Evolutionary conservation across 2,797 vertebrate species (phyloP).

Genomic region (Threskiornis aethiopicus): DNA sequence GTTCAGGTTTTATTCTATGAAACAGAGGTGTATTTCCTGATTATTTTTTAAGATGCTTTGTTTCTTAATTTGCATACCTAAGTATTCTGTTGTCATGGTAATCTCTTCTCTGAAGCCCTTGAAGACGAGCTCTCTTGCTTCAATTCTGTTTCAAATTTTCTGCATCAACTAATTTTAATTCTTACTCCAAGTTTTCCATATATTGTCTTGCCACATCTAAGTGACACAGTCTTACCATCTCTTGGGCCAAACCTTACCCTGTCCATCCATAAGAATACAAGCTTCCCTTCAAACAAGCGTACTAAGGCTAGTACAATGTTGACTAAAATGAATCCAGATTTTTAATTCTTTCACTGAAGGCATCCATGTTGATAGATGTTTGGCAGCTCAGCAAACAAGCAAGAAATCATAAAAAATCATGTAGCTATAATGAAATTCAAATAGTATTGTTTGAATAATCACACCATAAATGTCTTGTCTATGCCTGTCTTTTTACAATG

Average conservation of each 20-base stretch:
- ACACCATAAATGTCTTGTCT: neutral
- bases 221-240: neutral
- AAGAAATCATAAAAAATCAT: neutral
- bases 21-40: slow-evolving; percentile 61
- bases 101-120: slow-evolving; percentile 69
- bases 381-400: neutral
- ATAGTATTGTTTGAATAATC: neutral
- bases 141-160: slow-evolving; percentile 55
- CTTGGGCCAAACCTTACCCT: neutral
- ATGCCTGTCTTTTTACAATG: neutral
- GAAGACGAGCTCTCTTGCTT: slow-evolving; percentile 63
- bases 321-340: neutral
- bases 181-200: neutral
- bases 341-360: neutral
- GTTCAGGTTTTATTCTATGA: slow-evolving; percentile 40
- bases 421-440: neutral
- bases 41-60: slow-evolving; percentile 67
- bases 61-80: slow-evolving; percentile 76
- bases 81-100: slow-evolving; percentile 79
- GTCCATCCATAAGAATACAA: neutral
- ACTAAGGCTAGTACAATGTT: neutral
- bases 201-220: neutral
- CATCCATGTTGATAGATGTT: neutral
- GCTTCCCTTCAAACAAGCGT: neutral
- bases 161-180: slow-evolving; percentile 32